Conservation (phyloP, 2,888 invertebrate species). For the Tachina grossa region DNA sequence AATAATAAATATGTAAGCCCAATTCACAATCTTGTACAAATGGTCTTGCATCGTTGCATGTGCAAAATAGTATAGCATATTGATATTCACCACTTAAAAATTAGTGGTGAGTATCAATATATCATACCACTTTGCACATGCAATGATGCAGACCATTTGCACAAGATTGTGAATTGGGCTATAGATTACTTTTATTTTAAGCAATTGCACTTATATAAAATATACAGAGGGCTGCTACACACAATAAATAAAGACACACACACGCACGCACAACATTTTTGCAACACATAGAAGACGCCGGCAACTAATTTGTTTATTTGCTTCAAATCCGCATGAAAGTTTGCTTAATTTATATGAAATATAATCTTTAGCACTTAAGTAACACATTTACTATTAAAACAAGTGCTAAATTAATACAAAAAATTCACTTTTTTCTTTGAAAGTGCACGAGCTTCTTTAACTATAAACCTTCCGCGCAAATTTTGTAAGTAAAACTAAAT, state of each 20-base stretch:
- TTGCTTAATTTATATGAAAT: not conserved
- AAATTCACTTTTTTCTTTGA: not conserved
- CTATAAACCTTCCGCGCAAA: not conserved
- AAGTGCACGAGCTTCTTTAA: not conserved
- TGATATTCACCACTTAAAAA: too few species aligned
- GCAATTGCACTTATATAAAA: not conserved
- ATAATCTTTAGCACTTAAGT: not conserved
- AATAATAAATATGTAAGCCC: not conserved
- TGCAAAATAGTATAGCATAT: too few species aligned
- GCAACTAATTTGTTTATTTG: not conserved
- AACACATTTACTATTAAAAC: not conserved
- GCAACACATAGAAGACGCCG: not conserved
- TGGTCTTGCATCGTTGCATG: too few species aligned
- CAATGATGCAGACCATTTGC: too few species aligned
- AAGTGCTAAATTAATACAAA: not conserved
- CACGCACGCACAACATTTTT: not conserved
- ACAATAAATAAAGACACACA: not conserved
- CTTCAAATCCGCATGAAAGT: not conserved
- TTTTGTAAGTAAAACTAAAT: not conserved
- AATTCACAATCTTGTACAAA: too few species aligned
- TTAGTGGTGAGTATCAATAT: too few species aligned
- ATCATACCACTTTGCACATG: too few species aligned
- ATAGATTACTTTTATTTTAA: not conserved
- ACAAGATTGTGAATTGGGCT: too few species aligned
- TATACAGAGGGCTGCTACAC: not conserved